Conservation (phyloP, 2,888 invertebrate genomes). For the Tuta absoluta region DNA sequence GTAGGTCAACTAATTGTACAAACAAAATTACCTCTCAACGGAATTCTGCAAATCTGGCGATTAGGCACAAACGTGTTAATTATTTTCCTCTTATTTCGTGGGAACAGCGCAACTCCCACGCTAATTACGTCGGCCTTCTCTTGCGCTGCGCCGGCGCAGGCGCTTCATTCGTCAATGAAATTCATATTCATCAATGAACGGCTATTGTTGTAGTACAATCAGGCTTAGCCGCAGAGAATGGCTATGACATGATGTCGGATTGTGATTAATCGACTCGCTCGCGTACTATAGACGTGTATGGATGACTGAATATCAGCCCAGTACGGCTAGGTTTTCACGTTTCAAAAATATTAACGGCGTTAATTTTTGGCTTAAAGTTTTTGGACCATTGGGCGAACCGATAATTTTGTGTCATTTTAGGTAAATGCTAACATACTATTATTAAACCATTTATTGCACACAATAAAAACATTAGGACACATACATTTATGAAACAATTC, state of each 20-base stretch:
- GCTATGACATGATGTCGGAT: conserved; percentile 43
- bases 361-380: too few species aligned
- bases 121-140: conserved; percentile 63
- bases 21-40: too few species aligned
- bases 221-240: conserved; percentile 44
- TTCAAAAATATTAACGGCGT: too few species aligned
- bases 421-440: too few species aligned
- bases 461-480: too few species aligned
- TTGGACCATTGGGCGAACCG: too few species aligned
- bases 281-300: not conserved
- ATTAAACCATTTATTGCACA: too few species aligned
- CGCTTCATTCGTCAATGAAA: conserved; percentile 62
- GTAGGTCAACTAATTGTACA: too few species aligned
- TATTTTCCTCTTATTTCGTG: conserved; percentile 68
- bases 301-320: not conserved
- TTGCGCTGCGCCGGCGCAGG: conserved; percentile 47
- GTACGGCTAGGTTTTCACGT: too few species aligned
- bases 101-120: conserved; percentile 70
- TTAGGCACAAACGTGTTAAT: conserved; percentile 41
- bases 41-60: conserved; percentile 1
- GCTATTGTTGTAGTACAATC: conserved; percentile 53
- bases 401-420: too few species aligned
- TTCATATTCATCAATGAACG: conserved; percentile 66
- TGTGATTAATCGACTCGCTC: conserved; percentile 26
- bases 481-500: too few species aligned